phyloP scores from a whole-genome alignment of 2,797 vertebrate genomes.

The Cheirogaleus major region DNA sequence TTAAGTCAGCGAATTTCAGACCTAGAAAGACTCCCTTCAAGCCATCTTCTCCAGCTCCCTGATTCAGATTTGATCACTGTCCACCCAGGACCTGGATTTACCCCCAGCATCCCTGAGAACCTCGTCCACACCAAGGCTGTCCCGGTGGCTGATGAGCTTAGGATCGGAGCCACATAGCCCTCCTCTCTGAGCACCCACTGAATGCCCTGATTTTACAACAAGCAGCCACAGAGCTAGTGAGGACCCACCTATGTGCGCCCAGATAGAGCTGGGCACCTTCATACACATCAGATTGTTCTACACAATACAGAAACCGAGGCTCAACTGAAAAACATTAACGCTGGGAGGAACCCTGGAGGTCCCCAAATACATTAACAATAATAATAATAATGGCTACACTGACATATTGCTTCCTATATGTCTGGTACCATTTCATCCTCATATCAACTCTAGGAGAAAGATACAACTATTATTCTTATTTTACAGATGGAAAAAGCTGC shows the following conservation, averaged over 20 bases:
- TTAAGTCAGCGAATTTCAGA: neutral
- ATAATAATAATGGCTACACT: neutral
- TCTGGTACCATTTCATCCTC: neutral
- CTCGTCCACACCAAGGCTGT: neutral
- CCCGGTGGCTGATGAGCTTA: neutral
- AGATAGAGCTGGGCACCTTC: neutral
- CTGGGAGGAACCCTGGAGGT: neutral
- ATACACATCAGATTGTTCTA: accelerated
- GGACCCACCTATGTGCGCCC: neutral
- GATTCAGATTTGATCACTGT: neutral
- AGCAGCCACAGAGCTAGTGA: neutral
- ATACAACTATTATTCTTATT: neutral
- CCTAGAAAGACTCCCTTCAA: neutral
- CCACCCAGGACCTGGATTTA: neutral
- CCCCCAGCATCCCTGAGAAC: neutral
- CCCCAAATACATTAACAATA: neutral
- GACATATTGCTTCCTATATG: neutral
- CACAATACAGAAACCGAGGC: no score
- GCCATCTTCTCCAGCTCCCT: neutral
- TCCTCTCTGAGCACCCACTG: neutral
- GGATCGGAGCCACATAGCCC: neutral
- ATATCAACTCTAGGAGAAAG: neutral
- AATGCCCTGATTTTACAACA: neutral
- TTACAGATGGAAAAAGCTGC: neutral
- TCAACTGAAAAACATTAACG: neutral